Percentiles rank a stretch among this genome's conserved stretches.
Evolutionary conservation across 2,113 vertebrate genomes (phyloP).

Genomic region (Paralichthys olivaceus): DNA sequence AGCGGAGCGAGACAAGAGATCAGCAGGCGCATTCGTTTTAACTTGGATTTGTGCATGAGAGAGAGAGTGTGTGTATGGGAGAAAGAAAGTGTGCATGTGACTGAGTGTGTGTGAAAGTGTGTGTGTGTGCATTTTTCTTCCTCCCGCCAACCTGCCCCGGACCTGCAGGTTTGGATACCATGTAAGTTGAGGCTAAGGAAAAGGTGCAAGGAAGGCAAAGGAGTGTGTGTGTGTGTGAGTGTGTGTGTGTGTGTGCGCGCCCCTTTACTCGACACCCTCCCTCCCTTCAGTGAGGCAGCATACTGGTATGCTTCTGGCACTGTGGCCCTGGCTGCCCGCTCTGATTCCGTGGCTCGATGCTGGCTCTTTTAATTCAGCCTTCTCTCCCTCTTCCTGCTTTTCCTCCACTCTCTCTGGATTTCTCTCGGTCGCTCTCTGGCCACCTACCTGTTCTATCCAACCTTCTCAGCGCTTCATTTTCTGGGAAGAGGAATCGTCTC

Average conservation of each 20-base stretch:
- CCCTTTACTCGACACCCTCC: constrained; percentile 15
- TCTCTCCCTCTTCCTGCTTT: constrained; percentile 1
- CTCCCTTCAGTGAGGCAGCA: constrained; percentile 77
- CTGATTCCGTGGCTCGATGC: constrained; percentile 42
- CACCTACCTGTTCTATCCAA: constrained; percentile 37
- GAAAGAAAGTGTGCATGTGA: not conserved
- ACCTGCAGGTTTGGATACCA: constrained; percentile 58
- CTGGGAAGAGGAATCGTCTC: constrained; percentile 45
- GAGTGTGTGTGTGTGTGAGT: constrained; percentile 24
- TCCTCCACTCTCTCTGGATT: not conserved
- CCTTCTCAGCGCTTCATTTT: constrained; percentile 37
- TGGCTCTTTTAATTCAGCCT: constrained; percentile 21
- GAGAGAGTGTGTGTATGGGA: constrained; percentile 9
- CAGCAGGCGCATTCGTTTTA: constrained; percentile 52
- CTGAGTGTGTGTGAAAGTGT: constrained; percentile 10
- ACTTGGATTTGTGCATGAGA: constrained; percentile 43
- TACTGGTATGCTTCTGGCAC: constrained; percentile 81
- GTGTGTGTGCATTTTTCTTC: constrained; percentile 4
- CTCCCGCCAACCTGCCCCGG: constrained; percentile 38
- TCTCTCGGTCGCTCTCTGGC: not conserved
- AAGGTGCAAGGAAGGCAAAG: constrained; percentile 28
- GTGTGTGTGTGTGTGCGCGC: not conserved
- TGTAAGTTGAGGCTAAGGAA: constrained; percentile 56
- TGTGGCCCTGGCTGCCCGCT: constrained; percentile 65
- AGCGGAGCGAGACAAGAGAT: constrained; percentile 70